A percentile compares a stretch with the other conserved stretches of the same genome.
These are phyloP conservation scores for Agonopterix heracliana DNA, from an alignment of 2,888 invertebrate species.

Conservation along the genomic window DNA sequence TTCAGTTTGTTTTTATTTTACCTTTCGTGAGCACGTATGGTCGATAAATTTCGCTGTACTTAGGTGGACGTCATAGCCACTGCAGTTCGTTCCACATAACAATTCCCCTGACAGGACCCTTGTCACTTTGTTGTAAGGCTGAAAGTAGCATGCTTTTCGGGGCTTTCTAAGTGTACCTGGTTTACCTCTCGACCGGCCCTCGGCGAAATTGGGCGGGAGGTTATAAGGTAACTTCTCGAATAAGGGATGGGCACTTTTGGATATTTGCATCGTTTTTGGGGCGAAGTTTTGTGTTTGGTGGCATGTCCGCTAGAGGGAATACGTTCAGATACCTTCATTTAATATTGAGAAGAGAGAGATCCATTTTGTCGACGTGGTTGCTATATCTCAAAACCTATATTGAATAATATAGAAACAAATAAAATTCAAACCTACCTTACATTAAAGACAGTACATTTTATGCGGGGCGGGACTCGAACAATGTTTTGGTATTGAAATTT, in stretches of 20 bases:
- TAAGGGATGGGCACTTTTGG: conserved; percentile 8
- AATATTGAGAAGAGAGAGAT: too few species aligned
- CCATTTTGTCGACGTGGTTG: too few species aligned
- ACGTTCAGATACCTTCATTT: too few species aligned
- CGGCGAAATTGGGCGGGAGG: conserved; percentile 51
- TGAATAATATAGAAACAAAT: too few species aligned
- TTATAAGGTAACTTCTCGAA: conserved; percentile 24
- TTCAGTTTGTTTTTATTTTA: conserved; percentile 52
- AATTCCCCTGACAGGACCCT: too few species aligned
- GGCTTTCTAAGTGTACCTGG: conserved; percentile 9
- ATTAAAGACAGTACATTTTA: too few species aligned
- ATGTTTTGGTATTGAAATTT: too few species aligned
- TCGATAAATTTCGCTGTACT: conserved; percentile 66
- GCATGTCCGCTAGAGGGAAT: too few species aligned
- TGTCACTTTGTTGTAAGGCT: not conserved
- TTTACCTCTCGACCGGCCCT: conserved; percentile 32
- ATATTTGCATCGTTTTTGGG: not conserved
- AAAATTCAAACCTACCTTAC: too few species aligned
- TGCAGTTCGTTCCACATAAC: conserved; percentile 4
- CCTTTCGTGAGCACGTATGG: conserved; percentile 48
- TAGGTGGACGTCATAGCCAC: conserved; percentile 42
- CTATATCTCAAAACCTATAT: too few species aligned
- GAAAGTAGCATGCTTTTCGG: conserved; percentile 26
- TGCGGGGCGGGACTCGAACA: too few species aligned
- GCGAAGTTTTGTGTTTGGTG: too few species aligned